A percentile compares a stretch with the other conserved stretches of the same genome.
These are phyloP conservation scores for Illadopsis cleaveri DNA, from an alignment of 2,113 vertebrate genomes.

Conservation along the genomic window DNA sequence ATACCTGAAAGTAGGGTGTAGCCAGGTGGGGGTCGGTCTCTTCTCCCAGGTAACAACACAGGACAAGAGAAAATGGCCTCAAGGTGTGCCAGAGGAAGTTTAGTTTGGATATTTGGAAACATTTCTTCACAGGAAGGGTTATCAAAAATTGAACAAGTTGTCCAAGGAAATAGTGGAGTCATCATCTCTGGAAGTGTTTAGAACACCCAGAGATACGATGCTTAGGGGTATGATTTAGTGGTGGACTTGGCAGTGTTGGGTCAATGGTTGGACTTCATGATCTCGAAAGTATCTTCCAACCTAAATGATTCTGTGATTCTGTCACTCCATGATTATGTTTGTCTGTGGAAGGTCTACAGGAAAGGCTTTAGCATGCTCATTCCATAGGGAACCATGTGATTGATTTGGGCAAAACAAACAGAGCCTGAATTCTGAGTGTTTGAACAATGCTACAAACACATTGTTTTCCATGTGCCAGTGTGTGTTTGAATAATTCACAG, in stretches of 20 bases:
- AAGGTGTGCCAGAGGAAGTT: rapidly evolving
- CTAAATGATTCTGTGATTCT: background rate
- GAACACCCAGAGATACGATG: background rate
- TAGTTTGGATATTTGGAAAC: background rate
- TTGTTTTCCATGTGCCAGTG: background rate
- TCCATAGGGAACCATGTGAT: background rate
- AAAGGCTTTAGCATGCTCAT: background rate
- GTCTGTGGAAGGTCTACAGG: background rate
- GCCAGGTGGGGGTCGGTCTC: rapidly evolving
- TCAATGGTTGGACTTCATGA: background rate
- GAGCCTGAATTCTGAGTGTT: background rate
- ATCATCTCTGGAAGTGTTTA: background rate
- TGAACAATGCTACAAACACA: background rate
- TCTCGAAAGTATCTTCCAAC: background rate
- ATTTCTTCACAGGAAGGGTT: background rate
- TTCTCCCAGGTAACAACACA: background rate
- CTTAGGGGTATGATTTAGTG: background rate
- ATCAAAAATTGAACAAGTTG: background rate
- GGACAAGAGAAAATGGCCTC: background rate
- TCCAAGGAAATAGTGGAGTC: background rate
- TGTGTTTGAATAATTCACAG: background rate
- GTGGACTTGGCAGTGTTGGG: background rate
- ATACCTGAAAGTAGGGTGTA: background rate
- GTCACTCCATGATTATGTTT: background rate
- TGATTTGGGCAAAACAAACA: background rate